Evolutionary conservation across 2,797 vertebrate genomes (phyloP), one percentile per base, ranked within the genome.

Genomic region (Prunella strophiata): DNA sequence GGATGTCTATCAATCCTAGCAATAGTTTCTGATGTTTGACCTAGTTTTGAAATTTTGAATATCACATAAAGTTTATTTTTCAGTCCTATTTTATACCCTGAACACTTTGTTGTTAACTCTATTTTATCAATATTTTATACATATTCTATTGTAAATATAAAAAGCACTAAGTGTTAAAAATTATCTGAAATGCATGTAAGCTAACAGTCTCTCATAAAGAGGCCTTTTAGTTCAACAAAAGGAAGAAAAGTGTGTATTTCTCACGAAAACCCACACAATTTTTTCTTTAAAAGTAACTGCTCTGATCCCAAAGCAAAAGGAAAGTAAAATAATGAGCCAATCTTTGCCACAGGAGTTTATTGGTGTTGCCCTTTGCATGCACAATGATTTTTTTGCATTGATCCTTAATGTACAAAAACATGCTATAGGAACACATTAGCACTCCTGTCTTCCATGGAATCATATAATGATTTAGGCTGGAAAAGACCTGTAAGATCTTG

Each of bases 391-490:
- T 22, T 65, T n/a, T 51, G 27, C 17, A n/a, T 22, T 57, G 38
- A 42, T 48, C 20, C 12, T 63, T 34, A 50, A 27, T 0, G 0
- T n/a, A 45, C 0, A 2, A 75, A 84, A 78, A 36, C 4, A 19
- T 10, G 21, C 23, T 20, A 29, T 0, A 62, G 36, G 58, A 57
- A 67, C 11, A 51, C 0, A 1, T 9, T 23, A 70, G 16, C 1
- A 2, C 26, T 68, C 42, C 42, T 25, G 19, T 51, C 43, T 75
- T 90, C 40, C 62, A 59, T 3, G n/a, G 38, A 67, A 54, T 43
- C 34, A 32, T 8, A 42, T 13, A 47, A 43, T 29, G 4, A 30
- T 57, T 78, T 29, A 25, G 22, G 36, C 34, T 51, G n/a, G 25
- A 67, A 57, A 83, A 34, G 29, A 72, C 11, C 16, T 47, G 26